phyloP scores from a whole-genome alignment of 2,888 invertebrate species.

The Trissolcus brochymenae region DNA sequence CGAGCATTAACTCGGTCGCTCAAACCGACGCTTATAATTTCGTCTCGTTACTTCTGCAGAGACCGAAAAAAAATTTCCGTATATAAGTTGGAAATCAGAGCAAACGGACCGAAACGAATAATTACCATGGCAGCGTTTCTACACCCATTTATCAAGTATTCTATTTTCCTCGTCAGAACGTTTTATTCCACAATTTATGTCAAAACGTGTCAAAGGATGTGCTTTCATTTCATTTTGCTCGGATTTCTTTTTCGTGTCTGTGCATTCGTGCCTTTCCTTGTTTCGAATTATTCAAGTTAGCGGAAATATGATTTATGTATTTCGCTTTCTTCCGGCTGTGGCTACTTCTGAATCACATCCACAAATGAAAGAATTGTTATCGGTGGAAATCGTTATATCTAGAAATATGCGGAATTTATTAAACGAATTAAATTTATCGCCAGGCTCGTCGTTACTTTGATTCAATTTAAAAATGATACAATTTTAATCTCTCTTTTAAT shows the following conservation, averaged over 20 bases:
- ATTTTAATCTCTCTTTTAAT: too few species aligned
- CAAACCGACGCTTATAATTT: slow-evolving; percentile 26
- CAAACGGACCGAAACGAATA: slow-evolving; percentile 35
- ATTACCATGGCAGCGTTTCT: slow-evolving; percentile 22
- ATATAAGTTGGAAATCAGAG: slow-evolving; percentile 36
- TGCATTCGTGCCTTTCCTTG: background rate
- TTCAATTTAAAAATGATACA: too few species aligned
- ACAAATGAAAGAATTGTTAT: slow-evolving; percentile 7
- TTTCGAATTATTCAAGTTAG: slow-evolving; percentile 1
- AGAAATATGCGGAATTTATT: too few species aligned
- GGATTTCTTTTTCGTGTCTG: background rate
- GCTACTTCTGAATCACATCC: too few species aligned
- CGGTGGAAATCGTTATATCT: too few species aligned
- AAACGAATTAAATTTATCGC: too few species aligned
- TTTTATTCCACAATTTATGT: slow-evolving; percentile 44
- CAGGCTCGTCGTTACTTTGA: too few species aligned
- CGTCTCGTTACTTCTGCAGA: slow-evolving; percentile 10
- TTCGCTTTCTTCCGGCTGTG: slow-evolving; percentile 2
- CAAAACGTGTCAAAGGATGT: slow-evolving; percentile 34
- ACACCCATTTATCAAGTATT: slow-evolving; percentile 45
- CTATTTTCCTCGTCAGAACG: slow-evolving; percentile 41
- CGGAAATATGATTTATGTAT: background rate
- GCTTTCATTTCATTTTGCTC: slow-evolving; percentile 8
- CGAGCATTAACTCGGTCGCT: slow-evolving; percentile 24
- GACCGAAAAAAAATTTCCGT: slow-evolving; percentile 18